Conservation (phyloP, 2,113 vertebrate species). For the Dasyprocta punctata region DNA sequence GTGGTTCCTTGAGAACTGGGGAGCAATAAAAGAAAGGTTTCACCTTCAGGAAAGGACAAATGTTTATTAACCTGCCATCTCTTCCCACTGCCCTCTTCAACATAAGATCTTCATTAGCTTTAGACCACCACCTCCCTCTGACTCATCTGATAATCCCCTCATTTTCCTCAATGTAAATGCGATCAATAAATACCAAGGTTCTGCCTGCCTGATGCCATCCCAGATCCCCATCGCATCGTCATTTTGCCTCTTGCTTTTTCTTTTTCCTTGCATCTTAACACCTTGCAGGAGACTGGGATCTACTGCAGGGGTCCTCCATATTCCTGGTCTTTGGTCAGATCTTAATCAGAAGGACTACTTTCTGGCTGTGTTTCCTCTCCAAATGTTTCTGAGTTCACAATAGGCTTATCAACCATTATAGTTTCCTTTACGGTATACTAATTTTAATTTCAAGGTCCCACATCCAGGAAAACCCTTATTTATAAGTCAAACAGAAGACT, state of each 20-base stretch:
- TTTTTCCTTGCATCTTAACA: background rate
- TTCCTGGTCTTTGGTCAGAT: background rate
- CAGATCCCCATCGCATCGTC: background rate
- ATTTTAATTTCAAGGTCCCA: background rate
- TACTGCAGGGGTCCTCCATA: background rate
- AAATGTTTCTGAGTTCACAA: background rate
- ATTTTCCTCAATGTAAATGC: background rate
- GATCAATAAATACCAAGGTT: background rate
- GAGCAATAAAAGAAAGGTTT: background rate
- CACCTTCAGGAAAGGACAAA: background rate
- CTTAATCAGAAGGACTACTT: background rate
- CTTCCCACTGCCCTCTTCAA: background rate
- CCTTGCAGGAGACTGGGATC: background rate
- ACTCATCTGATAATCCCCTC: background rate
- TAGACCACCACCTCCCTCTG: too few species aligned
- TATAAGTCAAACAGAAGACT: accelerated
- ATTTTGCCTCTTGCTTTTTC: background rate
- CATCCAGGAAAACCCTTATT: background rate
- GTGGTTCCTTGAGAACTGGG: background rate
- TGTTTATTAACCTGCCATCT: background rate
- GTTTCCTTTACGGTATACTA: background rate
- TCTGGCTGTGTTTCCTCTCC: background rate
- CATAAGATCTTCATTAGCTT: background rate
- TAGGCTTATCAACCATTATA: background rate
- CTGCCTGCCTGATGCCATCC: background rate